phyloP scores from a whole-genome alignment of 2,888 invertebrate species.

The Actias luna region DNA sequence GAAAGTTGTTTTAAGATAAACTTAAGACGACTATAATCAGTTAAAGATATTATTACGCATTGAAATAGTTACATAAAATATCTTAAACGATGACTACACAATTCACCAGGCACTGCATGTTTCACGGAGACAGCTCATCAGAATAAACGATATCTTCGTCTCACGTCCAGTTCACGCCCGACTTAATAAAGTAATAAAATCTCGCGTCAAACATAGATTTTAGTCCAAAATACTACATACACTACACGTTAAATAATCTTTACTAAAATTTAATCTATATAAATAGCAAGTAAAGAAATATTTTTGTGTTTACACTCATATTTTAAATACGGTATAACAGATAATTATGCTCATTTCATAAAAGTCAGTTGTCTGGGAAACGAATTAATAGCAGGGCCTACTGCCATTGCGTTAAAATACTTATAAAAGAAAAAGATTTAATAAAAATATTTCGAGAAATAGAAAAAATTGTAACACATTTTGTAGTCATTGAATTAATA shows the following conservation, averaged over 20 bases:
- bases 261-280: background rate
- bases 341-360: too few species aligned
- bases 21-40: background rate
- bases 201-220: slow-evolving; percentile 72
- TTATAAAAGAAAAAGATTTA: too few species aligned
- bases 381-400: too few species aligned
- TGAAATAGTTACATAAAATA: background rate
- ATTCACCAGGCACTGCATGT: background rate
- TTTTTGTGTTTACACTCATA: too few species aligned
- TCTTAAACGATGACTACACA: background rate
- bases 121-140: slow-evolving; percentile 67
- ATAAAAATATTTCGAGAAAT: background rate
- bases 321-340: too few species aligned
- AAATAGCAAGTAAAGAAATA: too few species aligned
- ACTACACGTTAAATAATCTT: background rate
- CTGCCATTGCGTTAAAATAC: too few species aligned
- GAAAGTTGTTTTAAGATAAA: too few species aligned
- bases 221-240: slow-evolving; percentile 19
- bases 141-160: slow-evolving; percentile 82
- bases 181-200: slow-evolving; percentile 81
- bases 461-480: background rate
- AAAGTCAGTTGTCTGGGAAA: too few species aligned
- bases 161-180: slow-evolving; percentile 77
- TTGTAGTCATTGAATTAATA: background rate
- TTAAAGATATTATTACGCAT: background rate